A percentile compares a stretch with the other conserved stretches of the same genome.
Conservation (phyloP, 1,140 invertebrate genomes). For the Holotrichia oblita region DNA sequence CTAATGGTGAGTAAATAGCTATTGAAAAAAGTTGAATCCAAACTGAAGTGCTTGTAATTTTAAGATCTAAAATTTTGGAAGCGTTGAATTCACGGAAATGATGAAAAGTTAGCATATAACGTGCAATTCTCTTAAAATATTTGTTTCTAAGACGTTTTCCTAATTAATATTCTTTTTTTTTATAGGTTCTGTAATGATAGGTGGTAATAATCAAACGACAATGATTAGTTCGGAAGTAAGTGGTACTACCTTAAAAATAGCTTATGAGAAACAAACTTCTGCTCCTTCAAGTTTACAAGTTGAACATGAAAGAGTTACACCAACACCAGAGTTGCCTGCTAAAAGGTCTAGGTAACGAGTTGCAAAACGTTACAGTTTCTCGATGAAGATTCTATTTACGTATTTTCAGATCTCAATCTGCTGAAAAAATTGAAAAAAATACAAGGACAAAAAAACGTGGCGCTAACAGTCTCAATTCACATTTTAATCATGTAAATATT, state of each 20-base stretch:
- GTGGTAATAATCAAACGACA: conserved; percentile 46
- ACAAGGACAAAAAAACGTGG: conserved; percentile 55
- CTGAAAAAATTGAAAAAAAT: conserved; percentile 56
- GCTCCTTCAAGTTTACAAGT: conserved; percentile 28
- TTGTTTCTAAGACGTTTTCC: neutral
- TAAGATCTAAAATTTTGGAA: neutral
- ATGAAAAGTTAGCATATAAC: too few species aligned
- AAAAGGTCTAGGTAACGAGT: conserved; percentile 60
- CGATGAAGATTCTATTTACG: neutral
- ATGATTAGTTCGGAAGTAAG: conserved; percentile 60
- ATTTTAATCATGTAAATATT: conserved; percentile 42
- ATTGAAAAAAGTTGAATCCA: neutral
- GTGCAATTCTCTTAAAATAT: too few species aligned
- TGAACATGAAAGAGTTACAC: conserved; percentile 54
- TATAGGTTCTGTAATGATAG: conserved; percentile 49
- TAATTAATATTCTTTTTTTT: conserved; percentile 34
- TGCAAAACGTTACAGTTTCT: neutral
- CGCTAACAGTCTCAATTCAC: conserved; percentile 46
- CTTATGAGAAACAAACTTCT: conserved; percentile 63
- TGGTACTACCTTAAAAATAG: conserved; percentile 63
- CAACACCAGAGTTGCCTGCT: conserved; percentile 58
- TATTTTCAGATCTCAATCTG: conserved; percentile 57
- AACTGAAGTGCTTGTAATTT: neutral
- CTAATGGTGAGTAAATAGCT: conserved; percentile 12
- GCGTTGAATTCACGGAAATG: too few species aligned